A percentile compares a stretch with the other conserved stretches of the same genome.
Evolutionary conservation across 2,797 vertebrate species (phyloP).

Genomic region (Spheniscus humboldti): DNA sequence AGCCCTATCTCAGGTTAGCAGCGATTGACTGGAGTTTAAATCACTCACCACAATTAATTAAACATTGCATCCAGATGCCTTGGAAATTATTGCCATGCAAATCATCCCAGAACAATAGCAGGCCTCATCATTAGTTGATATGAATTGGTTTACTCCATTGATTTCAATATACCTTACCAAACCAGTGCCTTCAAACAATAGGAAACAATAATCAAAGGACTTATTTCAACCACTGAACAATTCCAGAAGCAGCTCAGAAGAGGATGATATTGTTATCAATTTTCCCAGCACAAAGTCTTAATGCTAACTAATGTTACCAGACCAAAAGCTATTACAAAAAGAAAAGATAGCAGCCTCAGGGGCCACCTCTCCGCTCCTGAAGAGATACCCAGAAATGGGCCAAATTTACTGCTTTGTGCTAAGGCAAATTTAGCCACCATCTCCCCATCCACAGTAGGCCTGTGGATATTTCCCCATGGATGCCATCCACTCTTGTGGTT

Average conservation of each 20-base stretch:
- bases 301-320: not conserved
- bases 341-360: not conserved
- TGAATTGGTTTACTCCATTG: not conserved
- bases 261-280: not conserved
- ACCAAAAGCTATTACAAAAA: not conserved
- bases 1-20: slow-evolving; percentile 50
- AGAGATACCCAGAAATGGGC: not conserved
- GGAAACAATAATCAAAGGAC: slow-evolving; percentile 6
- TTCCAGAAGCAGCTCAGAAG: not conserved
- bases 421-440: not conserved
- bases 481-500: not conserved
- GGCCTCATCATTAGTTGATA: not conserved
- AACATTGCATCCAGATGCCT: not conserved
- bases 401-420: not conserved
- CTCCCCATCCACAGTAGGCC: not conserved
- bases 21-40: slow-evolving; percentile 23
- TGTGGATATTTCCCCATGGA: not conserved
- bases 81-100: not conserved
- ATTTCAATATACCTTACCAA: slow-evolving; percentile 24
- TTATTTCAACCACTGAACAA: not conserved
- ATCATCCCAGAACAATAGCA: not conserved
- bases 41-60: slow-evolving; percentile 43
- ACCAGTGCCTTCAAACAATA: not conserved
- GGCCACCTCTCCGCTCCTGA: not conserved
- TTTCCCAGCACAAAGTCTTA: not conserved